These are phyloP conservation scores for Crotalus tigris DNA, from an alignment of 2,113 vertebrate species.

Conservation along the genomic window DNA sequence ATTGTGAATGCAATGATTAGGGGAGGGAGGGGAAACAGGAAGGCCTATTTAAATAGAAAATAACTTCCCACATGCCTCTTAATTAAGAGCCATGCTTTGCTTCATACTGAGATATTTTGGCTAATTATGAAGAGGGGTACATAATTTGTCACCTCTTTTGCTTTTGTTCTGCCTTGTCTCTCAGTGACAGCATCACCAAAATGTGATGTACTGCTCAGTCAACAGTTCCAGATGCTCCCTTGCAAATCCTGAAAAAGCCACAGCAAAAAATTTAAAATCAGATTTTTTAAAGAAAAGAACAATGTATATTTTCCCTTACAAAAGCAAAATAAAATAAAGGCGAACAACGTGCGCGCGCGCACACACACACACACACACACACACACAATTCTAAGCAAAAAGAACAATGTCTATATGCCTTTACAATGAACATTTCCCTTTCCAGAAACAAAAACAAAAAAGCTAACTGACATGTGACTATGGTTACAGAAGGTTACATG, in stretches of 20 bases:
- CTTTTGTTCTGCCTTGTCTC: slow-evolving; percentile 67
- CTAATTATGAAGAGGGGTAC: slow-evolving; percentile 75
- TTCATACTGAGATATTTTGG: slow-evolving; percentile 75
- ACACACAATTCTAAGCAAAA: not conserved
- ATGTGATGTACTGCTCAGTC: slow-evolving; percentile 62
- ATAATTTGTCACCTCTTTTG: slow-evolving; percentile 81
- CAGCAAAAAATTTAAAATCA: not conserved
- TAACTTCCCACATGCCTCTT: slow-evolving; percentile 71
- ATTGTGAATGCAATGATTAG: slow-evolving; percentile 73
- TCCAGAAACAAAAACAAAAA: not conserved
- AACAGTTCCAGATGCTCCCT: slow-evolving; percentile 61
- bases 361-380: not conserved
- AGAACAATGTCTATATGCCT: not conserved
- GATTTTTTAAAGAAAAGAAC: not conserved
- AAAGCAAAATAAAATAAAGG: not conserved
- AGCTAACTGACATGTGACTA: not conserved
- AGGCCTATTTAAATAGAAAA: slow-evolving; percentile 59
- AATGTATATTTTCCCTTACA: not conserved
- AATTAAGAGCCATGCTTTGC: slow-evolving; percentile 74
- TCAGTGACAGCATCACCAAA: slow-evolving; percentile 56
- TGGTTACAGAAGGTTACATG: not conserved
- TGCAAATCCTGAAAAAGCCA: not conserved
- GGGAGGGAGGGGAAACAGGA: slow-evolving; percentile 28
- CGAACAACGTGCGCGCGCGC: not conserved
- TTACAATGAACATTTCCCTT: not conserved